Base-by-base conservation (phyloP, 2,797 vertebrate genomes). In the Typhlichthys subterraneus region DNA sequence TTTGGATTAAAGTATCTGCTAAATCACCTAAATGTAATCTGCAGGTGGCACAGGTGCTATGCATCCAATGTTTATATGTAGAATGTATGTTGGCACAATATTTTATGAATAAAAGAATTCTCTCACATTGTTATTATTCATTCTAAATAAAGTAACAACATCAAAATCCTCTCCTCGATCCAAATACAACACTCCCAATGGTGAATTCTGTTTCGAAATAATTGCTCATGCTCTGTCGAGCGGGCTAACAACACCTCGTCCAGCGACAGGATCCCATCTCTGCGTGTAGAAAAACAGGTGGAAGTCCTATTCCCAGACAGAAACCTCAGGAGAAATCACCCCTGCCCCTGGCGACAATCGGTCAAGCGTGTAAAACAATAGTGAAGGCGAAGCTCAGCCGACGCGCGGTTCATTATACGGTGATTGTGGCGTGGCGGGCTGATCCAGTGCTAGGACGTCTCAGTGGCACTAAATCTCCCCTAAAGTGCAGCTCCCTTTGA, bases 351-450 rank as follows among this genome's bases (percentile, higher is more conserved):
- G 19, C 9, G 12, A 53, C 1, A 70, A 77, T 66, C 63, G 59
- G 65, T 79, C 81, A 76, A 81, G 88, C 85, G 42, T 89, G 82
- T 84, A 88, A 38, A 85, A 87, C 85, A 89, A 89, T 84, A 85
- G 86, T 85, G 23, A 85, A 85, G 78, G 80, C 79, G 79, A 77
- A 67, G 59, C 73, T 82, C 73, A 83, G 88, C 83, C 56, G 73
- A 74, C 67, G 75, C 64, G 60, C 73, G 80, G 69, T 79, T 88
- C 83, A 84, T 85, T 85, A 79, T 14, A 73, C 17, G 75, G 79
- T 81, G 86, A 88, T 80, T 84, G 77, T 80, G 73, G 61, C 75
- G 45, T 80, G 88, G 83, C 77, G 67, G 76, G 83, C 58, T 54
- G 5, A 71, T 75, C 69, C 72, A 59, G 59, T 75, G 79, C 82